phyloP scores from a whole-genome alignment of 1,140 invertebrate species.

The Caenorhabditis remanei region DNA sequence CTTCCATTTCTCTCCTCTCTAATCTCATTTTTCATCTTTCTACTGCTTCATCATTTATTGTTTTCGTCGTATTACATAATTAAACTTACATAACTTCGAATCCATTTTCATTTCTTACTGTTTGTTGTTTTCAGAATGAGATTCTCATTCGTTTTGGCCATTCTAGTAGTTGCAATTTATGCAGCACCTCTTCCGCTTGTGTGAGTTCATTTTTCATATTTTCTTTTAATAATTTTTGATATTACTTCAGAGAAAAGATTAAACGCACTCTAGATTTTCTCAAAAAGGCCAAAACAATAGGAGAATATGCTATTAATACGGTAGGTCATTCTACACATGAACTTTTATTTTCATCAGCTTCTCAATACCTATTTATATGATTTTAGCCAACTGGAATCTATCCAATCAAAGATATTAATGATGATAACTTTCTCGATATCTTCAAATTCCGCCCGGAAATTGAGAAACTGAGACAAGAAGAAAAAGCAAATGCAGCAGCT shows the following conservation, averaged over 20 bases:
- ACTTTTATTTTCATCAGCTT: background rate
- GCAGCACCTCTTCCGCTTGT: slow-evolving; percentile 42
- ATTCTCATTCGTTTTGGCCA: slow-evolving; percentile 38
- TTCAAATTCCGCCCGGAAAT: slow-evolving; percentile 61
- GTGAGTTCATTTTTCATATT: background rate
- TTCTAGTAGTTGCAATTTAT: slow-evolving; percentile 35
- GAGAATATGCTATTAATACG: slow-evolving; percentile 60
- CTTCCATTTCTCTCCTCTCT: slow-evolving; percentile 12
- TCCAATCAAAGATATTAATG: slow-evolving; percentile 62
- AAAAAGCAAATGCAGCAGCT: slow-evolving; percentile 41
- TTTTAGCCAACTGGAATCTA: slow-evolving; percentile 60
- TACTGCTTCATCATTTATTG: background rate
- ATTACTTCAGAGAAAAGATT: slow-evolving; percentile 51
- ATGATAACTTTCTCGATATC: slow-evolving; percentile 58
- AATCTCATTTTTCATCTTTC: slow-evolving; percentile 32
- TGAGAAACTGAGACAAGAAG: slow-evolving; percentile 47
- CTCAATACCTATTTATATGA: background rate
- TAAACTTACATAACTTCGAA: background rate
- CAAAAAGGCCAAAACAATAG: slow-evolving; percentile 51
- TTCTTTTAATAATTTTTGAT: background rate
- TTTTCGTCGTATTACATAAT: slow-evolving; percentile 29
- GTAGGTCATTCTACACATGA: background rate
- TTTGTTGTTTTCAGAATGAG: slow-evolving; percentile 39
- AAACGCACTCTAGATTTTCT: slow-evolving; percentile 49
- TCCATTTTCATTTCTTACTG: background rate